Conservation (phyloP, 2,113 vertebrate genomes). For the Campylorhamphus procurvoides region DNA sequence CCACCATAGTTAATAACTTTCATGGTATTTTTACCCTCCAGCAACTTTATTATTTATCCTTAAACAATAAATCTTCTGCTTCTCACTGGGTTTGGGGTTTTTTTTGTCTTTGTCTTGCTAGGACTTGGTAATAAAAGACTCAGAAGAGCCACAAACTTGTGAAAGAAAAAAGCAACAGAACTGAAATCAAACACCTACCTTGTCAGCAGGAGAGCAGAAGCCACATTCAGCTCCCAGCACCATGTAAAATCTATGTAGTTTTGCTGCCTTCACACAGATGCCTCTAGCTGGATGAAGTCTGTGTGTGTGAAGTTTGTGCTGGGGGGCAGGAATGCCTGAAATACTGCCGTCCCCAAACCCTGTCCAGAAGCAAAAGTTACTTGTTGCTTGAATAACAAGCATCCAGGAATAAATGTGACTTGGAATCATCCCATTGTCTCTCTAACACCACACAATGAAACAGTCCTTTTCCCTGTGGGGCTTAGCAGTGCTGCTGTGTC, state of each 20-base stretch:
- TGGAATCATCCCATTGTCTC: not conserved
- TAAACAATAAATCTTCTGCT: constrained; percentile 2
- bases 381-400: not conserved
- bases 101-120: not conserved
- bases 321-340: not conserved
- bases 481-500: not conserved
- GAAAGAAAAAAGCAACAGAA: not conserved
- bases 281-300: not conserved
- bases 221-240: not conserved
- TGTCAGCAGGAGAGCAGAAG: not conserved
- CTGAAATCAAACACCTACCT: not conserved
- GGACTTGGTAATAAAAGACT: not conserved
- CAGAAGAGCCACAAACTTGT: not conserved
- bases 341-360: not conserved
- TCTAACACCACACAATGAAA: not conserved
- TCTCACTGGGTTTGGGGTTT: not conserved
- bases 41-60: constrained; percentile 22
- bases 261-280: not conserved
- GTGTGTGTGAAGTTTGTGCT: not conserved
- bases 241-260: not conserved
- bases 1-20: not conserved
- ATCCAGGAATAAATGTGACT: not conserved
- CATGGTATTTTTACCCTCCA: not conserved
- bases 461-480: not conserved
- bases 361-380: not conserved